Evolutionary conservation across 2,888 invertebrate genomes (phyloP).

Genomic region (Pyrgus malvae): DNA sequence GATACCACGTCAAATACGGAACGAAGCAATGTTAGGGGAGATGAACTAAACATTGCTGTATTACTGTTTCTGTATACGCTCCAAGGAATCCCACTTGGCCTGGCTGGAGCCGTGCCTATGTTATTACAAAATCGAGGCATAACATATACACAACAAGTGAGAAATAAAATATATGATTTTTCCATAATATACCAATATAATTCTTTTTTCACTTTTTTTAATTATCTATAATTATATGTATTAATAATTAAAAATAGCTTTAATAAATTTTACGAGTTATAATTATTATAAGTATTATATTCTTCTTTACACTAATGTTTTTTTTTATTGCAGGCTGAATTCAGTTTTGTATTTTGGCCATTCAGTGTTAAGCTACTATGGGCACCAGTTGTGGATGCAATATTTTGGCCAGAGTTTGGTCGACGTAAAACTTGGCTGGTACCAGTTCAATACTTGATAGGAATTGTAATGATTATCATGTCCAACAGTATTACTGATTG

Average conservation of each 20-base stretch:
- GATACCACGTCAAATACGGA: slow-evolving; percentile 46
- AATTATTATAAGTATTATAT: background rate
- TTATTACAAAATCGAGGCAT: slow-evolving; percentile 95
- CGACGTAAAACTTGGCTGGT: slow-evolving; percentile 97
- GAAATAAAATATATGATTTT: background rate
- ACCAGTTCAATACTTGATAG: slow-evolving; percentile 95
- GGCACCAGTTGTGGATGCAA: slow-evolving; percentile 98
- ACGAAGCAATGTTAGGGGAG: slow-evolving; percentile 84
- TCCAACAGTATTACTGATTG: slow-evolving; percentile 89
- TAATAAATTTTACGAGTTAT: too few relatives aligned
- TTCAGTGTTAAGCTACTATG: slow-evolving; percentile 96
- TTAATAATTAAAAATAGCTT: too few relatives aligned
- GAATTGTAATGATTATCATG: slow-evolving; percentile 93
- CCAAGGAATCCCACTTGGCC: slow-evolving; percentile 97
- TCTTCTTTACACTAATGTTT: background rate
- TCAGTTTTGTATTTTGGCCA: slow-evolving; percentile 97
- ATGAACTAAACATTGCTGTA: slow-evolving; percentile 90
- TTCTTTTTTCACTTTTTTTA: too few relatives aligned
- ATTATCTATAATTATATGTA: too few relatives aligned
- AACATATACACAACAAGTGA: slow-evolving; percentile 95
- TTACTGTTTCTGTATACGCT: slow-evolving; percentile 96
- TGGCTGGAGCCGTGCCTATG: slow-evolving; percentile 97
- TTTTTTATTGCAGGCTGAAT: slow-evolving; percentile 86
- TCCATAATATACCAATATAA: too few relatives aligned
- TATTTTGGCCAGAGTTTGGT: slow-evolving; percentile 92